A percentile compares a stretch with the other conserved stretches of the same genome.
Evolutionary conservation across 1,140 invertebrate genomes (phyloP).

Genomic region (Caenorhabditis briggsae): DNA sequence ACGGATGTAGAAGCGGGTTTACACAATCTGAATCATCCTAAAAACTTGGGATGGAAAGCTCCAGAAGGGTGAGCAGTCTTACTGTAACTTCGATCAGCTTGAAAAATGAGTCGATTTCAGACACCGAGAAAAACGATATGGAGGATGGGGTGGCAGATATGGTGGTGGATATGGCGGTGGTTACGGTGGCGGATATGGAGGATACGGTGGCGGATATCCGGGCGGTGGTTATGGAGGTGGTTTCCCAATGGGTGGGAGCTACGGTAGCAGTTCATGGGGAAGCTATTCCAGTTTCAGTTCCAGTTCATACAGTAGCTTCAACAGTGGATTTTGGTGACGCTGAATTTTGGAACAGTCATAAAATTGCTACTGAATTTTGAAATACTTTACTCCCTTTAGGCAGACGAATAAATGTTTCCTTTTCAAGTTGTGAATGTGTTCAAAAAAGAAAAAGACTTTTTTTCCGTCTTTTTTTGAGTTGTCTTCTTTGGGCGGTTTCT

Average conservation of each 20-base stretch:
- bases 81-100: no score
- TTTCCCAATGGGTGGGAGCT: slow-evolving; percentile 9
- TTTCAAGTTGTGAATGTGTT: no score
- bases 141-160: slow-evolving; percentile 19
- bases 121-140: slow-evolving; percentile 30
- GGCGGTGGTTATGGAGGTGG: slow-evolving; percentile 13
- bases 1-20: neutral
- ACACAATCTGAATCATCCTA: slow-evolving; percentile 14
- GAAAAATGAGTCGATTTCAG: no score
- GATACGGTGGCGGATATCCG: slow-evolving; percentile 23
- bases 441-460: no score
- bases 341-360: neutral
- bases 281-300: slow-evolving; percentile 14
- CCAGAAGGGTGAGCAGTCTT: neutral
- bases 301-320: slow-evolving; percentile 6
- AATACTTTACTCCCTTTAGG: no score
- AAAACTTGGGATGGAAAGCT: slow-evolving; percentile 43
- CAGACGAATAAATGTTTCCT: no score
- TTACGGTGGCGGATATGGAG: slow-evolving; percentile 1
- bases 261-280: slow-evolving; percentile 37
- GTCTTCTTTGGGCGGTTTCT: no score
- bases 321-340: slow-evolving; percentile 6
- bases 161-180: neutral
- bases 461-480: no score
- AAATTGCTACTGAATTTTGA: neutral